Evolutionary conservation across 2,113 vertebrate species (phyloP).

Genomic region (Myotis yumanensis): DNA sequence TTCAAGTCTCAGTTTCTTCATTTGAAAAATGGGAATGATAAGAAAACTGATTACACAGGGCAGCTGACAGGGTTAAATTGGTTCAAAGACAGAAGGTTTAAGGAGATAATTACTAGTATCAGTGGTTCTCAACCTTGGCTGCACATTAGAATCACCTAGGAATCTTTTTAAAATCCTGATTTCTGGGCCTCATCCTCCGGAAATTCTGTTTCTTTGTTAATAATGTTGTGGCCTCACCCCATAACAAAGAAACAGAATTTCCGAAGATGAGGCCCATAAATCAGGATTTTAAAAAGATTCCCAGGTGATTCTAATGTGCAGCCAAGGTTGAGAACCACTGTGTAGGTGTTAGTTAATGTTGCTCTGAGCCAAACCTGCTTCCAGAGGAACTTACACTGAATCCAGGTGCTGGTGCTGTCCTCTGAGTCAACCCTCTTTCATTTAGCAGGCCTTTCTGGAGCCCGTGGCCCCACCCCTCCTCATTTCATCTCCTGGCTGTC

Average conservation of each 20-base stretch:
- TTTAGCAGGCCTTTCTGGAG: neutral
- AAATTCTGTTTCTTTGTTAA: too few species aligned
- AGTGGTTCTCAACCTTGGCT: too few species aligned
- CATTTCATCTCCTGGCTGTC: conserved; percentile 5
- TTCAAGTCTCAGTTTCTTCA: neutral
- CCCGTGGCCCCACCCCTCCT: neutral
- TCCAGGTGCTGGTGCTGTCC: neutral
- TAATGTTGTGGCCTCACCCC: too few species aligned
- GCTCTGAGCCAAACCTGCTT: neutral
- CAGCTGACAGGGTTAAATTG: neutral
- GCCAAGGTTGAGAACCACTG: too few species aligned
- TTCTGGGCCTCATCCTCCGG: too few species aligned
- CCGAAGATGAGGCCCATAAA: too few species aligned
- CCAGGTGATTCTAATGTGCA: too few species aligned
- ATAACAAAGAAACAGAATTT: too few species aligned
- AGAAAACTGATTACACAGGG: neutral
- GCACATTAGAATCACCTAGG: too few species aligned
- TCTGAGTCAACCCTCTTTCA: neutral
- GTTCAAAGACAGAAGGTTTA: neutral
- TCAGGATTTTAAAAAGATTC: too few species aligned
- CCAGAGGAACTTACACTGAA: neutral
- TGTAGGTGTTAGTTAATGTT: neutral
- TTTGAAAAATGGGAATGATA: neutral
- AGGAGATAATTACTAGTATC: neutral
- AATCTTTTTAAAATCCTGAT: too few species aligned